Percentiles rank a stretch among this genome's conserved stretches.
These are phyloP conservation scores for Bergia puertoricense DNA, from an alignment of 92 coral and sea anemone genomes.

Conservation along the genomic window DNA sequence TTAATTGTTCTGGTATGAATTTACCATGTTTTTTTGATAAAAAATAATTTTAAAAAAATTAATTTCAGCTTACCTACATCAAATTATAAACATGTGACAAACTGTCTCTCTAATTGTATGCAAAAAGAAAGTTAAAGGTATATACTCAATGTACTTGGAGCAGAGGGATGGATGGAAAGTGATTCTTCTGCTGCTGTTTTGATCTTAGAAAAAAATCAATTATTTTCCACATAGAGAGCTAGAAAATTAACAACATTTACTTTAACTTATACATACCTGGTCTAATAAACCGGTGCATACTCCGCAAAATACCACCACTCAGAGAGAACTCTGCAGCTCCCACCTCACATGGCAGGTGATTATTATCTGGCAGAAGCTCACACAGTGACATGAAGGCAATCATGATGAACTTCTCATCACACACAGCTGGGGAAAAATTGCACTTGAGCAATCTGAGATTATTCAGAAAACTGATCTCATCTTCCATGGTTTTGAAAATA, in stretches of 20 bases:
- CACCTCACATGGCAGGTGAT: conserved; percentile 85
- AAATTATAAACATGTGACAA: too few relatives aligned
- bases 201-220: too few relatives aligned
- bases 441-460: not conserved
- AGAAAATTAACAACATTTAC: too few relatives aligned
- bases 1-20: too few relatives aligned
- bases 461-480: not conserved
- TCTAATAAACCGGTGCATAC: conserved; percentile 82
- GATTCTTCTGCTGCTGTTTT: not conserved
- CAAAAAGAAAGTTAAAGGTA: too few relatives aligned
- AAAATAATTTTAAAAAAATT: too few relatives aligned
- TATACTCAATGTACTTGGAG: too few relatives aligned
- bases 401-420: conserved; percentile 88
- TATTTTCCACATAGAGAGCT: too few relatives aligned
- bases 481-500: not conserved
- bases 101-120: too few relatives aligned
- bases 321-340: conserved; percentile 88
- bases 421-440: conserved; percentile 67
- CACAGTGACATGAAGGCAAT: conserved; percentile 88
- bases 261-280: conserved; percentile 67
- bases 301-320: conserved; percentile 74
- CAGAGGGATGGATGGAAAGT: too few relatives aligned
- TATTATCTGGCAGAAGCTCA: conserved; percentile 64
- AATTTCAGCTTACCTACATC: too few relatives aligned
- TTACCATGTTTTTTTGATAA: too few relatives aligned